Evolutionary conservation across 2,113 vertebrate genomes (phyloP).

Genomic region (Tragelaphus scriptus): DNA sequence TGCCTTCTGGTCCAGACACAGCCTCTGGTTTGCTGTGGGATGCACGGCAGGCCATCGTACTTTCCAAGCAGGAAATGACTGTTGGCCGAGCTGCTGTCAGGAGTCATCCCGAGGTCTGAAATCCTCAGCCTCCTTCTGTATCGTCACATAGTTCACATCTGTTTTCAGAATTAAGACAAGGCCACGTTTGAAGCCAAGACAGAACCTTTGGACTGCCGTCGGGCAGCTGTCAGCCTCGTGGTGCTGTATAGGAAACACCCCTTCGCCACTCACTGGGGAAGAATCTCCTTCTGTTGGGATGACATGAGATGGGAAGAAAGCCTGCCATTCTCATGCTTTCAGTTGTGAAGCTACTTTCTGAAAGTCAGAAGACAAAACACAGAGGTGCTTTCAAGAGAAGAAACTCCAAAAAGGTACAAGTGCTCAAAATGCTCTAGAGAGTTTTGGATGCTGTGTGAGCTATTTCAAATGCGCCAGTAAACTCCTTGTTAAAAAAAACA

Average conservation of each 20-base stretch:
- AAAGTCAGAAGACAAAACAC: neutral
- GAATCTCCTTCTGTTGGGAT: neutral
- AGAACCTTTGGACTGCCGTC: neutral
- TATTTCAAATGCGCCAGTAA: neutral
- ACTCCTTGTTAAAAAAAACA: neutral
- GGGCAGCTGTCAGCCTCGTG: neutral
- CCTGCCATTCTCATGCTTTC: neutral
- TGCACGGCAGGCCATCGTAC: rapidly evolving
- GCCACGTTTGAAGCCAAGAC: neutral
- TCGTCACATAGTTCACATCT: neutral
- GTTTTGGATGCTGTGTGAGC: neutral
- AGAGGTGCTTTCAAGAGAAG: neutral
- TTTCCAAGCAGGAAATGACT: rapidly evolving
- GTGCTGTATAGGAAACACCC: neutral
- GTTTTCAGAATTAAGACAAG: neutral
- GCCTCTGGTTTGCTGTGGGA: rapidly evolving
- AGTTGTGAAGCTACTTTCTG: neutral
- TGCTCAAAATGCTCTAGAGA: neutral
- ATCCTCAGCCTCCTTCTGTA: neutral
- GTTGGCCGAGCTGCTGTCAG: neutral
- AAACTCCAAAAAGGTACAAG: neutral
- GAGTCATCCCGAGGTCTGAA: neutral
- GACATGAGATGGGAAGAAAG: neutral
- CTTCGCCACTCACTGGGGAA: neutral
- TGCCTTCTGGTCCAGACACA: neutral